A percentile compares a stretch with the other conserved stretches of the same genome.
These are phyloP conservation scores for Liposcelis brunnea DNA, from an alignment of 2,888 invertebrate genomes.

Conservation along the genomic window DNA sequence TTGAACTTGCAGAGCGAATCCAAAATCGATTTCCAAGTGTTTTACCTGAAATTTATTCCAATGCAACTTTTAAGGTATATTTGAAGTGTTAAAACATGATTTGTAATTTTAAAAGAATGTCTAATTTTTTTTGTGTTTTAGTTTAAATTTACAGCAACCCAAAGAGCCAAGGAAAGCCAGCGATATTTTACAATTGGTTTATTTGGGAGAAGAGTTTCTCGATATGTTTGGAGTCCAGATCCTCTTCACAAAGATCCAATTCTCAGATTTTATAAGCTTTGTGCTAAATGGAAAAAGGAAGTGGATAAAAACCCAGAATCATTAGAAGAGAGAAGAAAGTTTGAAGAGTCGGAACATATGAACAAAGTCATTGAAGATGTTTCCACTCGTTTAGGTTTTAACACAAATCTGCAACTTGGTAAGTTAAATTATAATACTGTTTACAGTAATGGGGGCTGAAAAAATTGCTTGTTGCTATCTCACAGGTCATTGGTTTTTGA, in stretches of 20 bases:
- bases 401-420: slow-evolving; percentile 33
- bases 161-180: slow-evolving; percentile 59
- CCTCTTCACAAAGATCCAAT: slow-evolving; percentile 45
- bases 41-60: slow-evolving; percentile 39
- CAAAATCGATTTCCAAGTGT: slow-evolving; percentile 49
- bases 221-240: slow-evolving; percentile 44
- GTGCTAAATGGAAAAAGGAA: slow-evolving; percentile 48
- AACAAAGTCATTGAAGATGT: slow-evolving; percentile 36
- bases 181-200: slow-evolving; percentile 54
- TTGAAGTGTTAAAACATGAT: slow-evolving; percentile 8
- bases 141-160: slow-evolving; percentile 62
- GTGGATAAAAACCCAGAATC: slow-evolving; percentile 49
- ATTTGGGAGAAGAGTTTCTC: slow-evolving; percentile 45
- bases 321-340: slow-evolving; percentile 36
- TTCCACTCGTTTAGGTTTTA: slow-evolving; percentile 41
- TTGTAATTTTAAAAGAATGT: slow-evolving; percentile 6
- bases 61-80: not conserved
- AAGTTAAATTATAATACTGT: no score
- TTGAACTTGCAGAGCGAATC: slow-evolving; percentile 52
- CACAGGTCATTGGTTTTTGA: no score
- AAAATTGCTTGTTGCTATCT: no score
- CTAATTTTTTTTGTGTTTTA: slow-evolving; percentile 25
- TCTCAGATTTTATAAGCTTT: slow-evolving; percentile 58
- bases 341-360: slow-evolving; percentile 37
- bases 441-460: no score